phyloP scores from a whole-genome alignment of 2,888 invertebrate genomes.

The Scelioninae gen. 1 region DNA sequence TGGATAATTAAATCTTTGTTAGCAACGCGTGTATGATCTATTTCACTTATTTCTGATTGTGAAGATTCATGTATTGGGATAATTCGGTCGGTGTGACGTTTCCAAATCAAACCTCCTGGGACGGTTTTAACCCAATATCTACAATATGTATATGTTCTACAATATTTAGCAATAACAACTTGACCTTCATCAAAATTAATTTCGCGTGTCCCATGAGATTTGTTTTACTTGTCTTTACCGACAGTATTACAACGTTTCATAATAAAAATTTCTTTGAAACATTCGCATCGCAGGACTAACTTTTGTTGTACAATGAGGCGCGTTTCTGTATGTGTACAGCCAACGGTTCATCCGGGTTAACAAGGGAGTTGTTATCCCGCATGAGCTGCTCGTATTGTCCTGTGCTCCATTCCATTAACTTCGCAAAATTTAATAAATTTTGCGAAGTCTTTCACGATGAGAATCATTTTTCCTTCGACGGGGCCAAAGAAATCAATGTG shows the following conservation, averaged over 20 bases:
- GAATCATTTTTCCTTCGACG: conserved; percentile 34
- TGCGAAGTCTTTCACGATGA: conserved; percentile 64
- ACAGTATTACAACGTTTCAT: background rate
- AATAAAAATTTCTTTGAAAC: conserved; percentile 17
- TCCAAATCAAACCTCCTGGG: no score
- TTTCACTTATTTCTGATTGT: no score
- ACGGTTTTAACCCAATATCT: no score
- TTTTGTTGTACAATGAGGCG: conserved; percentile 48
- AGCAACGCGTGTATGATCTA: no score
- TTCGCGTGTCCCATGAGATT: no score
- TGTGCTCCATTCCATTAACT: conserved; percentile 21
- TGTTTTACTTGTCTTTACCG: no score
- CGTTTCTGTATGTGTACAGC: conserved; percentile 43
- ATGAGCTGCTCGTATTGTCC: conserved; percentile 38
- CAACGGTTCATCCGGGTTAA: conserved; percentile 12
- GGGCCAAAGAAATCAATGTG: conserved; percentile 69
- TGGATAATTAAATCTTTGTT: no score
- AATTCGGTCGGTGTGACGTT: no score
- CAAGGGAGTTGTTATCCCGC: conserved; percentile 44
- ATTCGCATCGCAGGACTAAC: conserved; percentile 44
- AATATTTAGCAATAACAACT: conserved; percentile 12
- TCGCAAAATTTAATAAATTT: conserved; percentile 49
- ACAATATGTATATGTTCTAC: no score
- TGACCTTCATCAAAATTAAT: conserved; percentile 6
- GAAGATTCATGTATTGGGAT: no score